Evolutionary conservation across 2,888 invertebrate species (phyloP), one percentile per base, ranked within the genome.

Genomic region (Allacma fusca): DNA sequence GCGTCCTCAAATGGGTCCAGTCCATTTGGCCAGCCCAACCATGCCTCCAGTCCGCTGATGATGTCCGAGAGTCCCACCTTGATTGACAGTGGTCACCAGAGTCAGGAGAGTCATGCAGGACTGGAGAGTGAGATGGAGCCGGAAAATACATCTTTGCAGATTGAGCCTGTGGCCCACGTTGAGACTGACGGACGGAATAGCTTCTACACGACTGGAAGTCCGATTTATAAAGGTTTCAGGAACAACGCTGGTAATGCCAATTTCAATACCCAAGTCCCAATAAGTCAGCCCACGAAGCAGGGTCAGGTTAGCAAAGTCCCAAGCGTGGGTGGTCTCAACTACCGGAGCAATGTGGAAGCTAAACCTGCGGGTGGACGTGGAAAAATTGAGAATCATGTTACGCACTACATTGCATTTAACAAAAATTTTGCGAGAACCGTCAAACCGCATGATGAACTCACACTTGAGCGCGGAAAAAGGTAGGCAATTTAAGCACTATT

Each of bases 31-130:
- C 64, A 72, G 65, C 76, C 76, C 7, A 28, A 68, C 44, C 57
- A 75, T 26, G 34, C 69, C 0, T 76, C 76, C 69, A 76, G 76
- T 24, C 76, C 76, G 7, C 21, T 77, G 0, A 44, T 75, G 75
- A 70, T 76, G 64, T 5, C 65, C 1, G 72, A 77, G 34, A 77
- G 77, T 77, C 77, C 77, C 21, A 72, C 77, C 16, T 43, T 77
- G 19, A 78, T 78, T 43, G 78, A 74, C 64, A 69, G 74, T 59
- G 78, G 78, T 13, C 78, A 78, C 59, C 74, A 78, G 29, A 74
- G 78, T 59, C 78, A 78, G 23, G 78, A 78, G 62, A 74, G 78
- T 70, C 67, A 78, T 43, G 34, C 40, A n/a, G 16, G 28, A 2
- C 26, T 21, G 0, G 70, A 76, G 62, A n/a, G n/a, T n/a, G 71